Conservation (phyloP, 2,888 invertebrate genomes). For the Mythimna ferrago region DNA sequence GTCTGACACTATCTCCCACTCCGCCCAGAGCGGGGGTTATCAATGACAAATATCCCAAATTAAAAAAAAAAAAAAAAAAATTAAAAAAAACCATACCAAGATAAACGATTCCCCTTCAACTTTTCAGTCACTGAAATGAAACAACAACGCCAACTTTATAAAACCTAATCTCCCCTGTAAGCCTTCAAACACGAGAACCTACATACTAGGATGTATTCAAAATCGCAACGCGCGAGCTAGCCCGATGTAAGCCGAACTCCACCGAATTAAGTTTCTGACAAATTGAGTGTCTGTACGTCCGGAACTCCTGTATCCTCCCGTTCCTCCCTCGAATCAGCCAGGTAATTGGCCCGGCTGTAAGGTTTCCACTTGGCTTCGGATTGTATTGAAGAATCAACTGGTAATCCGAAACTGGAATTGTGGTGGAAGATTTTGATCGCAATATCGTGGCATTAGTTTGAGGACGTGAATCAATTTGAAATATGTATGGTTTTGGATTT, state of each 20-base stretch:
- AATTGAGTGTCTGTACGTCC: constrained; percentile 56
- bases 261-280: constrained; percentile 55
- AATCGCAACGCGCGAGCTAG: constrained; percentile 19
- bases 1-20: too few species aligned
- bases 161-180: neutral
- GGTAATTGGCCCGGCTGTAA: constrained; percentile 50
- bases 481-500: constrained; percentile 23
- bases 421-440: constrained; percentile 30
- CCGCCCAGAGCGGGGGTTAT: too few species aligned
- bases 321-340: constrained; percentile 41
- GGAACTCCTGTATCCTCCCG: constrained; percentile 31
- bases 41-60: too few species aligned
- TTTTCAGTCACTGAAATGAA: too few species aligned
- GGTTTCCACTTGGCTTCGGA: constrained; percentile 42
- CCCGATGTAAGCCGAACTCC: constrained; percentile 32
- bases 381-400: constrained; percentile 54
- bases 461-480: constrained; percentile 46
- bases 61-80: too few species aligned
- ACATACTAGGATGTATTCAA: neutral
- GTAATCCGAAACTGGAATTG: constrained; percentile 41
- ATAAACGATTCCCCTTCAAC: too few species aligned
- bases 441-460: constrained; percentile 35
- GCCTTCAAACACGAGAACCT: neutral
- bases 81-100: too few species aligned
- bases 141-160: neutral